These are phyloP conservation scores for Creontiades dilutus DNA, from an alignment of 2,888 invertebrate genomes.

Conservation along the genomic window DNA sequence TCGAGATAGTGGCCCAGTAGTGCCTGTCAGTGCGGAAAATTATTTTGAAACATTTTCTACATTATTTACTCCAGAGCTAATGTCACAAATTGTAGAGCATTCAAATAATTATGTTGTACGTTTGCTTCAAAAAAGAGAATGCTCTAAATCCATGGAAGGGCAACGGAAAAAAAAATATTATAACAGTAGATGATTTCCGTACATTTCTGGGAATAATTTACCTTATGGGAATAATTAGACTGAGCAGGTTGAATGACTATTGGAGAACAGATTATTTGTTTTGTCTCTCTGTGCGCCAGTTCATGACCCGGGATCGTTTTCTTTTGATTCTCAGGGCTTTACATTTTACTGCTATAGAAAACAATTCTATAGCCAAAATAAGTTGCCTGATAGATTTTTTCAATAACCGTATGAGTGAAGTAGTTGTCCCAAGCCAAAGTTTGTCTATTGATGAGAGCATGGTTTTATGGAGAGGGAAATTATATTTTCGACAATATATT, in stretches of 20 bases:
- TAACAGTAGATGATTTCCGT: background rate
- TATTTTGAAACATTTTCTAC: background rate
- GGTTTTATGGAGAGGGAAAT: constrained; percentile 77
- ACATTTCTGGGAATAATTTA: background rate
- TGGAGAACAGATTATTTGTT: constrained; percentile 11
- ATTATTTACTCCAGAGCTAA: background rate
- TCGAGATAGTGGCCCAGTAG: background rate
- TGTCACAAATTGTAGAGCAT: too few relatives aligned
- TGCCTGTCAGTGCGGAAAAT: background rate
- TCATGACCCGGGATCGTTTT: constrained; percentile 15
- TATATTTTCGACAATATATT: constrained; percentile 77
- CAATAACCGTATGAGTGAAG: constrained; percentile 76
- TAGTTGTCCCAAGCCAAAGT: constrained; percentile 77
- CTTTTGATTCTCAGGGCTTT: background rate
- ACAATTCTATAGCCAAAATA: constrained; percentile 76
- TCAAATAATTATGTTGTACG: too few relatives aligned
- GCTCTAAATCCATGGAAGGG: background rate
- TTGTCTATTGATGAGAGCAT: constrained; percentile 77
- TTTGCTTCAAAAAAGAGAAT: too few relatives aligned
- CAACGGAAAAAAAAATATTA: background rate
- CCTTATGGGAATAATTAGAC: background rate
- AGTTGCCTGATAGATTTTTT: constrained; percentile 77
- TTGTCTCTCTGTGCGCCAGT: background rate
- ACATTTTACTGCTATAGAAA: background rate
- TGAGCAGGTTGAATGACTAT: background rate